These are phyloP conservation scores for Heliconius cydno DNA, from an alignment of 2,888 invertebrate genomes.

Conservation along the genomic window DNA sequence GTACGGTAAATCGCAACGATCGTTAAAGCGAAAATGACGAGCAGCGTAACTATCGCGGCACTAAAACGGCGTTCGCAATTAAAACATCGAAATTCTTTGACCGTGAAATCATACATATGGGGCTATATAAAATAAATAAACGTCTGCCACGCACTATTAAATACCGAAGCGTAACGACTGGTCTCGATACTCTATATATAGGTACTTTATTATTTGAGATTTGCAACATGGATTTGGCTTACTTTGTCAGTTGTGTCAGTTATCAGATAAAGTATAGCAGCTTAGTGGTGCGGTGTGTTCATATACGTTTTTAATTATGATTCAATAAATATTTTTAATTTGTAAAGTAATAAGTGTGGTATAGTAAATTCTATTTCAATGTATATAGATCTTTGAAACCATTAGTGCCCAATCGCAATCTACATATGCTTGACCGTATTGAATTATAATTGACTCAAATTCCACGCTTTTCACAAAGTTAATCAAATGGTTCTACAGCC, in stretches of 20 bases:
- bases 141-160: constrained; percentile 31
- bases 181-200: neutral
- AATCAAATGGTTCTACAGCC: too few relatives aligned
- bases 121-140: constrained; percentile 38
- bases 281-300: neutral
- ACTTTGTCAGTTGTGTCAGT: constrained; percentile 13
- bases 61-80: constrained; percentile 35
- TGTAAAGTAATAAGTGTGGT: too few relatives aligned
- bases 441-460: neutral
- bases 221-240: neutral
- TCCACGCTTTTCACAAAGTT: neutral
- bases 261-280: neutral
- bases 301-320: neutral
- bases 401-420: neutral
- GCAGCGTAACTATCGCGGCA: constrained; percentile 1
- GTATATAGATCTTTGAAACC: neutral
- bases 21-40: constrained; percentile 14
- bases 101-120: constrained; percentile 39
- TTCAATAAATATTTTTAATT: too few relatives aligned
- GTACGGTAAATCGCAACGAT: neutral
- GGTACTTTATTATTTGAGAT: neutral
- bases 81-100: constrained; percentile 37
- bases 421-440: too few relatives aligned
- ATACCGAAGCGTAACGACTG: constrained; percentile 10
- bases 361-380: neutral